Percentiles rank a stretch among this genome's conserved stretches.
These are phyloP conservation scores for Smittia aterrima DNA, from an alignment of 2,888 invertebrate species.

Conservation along the genomic window DNA sequence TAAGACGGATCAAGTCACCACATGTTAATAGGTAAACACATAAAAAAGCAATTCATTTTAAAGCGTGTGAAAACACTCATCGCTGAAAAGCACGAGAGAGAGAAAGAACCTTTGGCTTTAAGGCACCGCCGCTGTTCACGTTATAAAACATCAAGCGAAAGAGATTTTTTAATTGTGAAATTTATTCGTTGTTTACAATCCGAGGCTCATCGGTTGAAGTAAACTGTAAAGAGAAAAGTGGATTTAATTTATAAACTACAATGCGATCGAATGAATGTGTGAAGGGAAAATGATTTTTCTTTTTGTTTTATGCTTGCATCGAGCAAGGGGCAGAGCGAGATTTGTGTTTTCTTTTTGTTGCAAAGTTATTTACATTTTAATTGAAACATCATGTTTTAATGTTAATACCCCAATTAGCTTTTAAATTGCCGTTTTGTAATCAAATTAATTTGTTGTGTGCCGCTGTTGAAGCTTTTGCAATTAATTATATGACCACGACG, in stretches of 20 bases:
- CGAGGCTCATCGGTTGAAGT: constrained; percentile 22
- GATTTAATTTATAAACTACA: constrained; percentile 34
- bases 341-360: not conserved
- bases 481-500: constrained; percentile 39
- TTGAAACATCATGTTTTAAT: constrained; percentile 41
- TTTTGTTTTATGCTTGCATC: not conserved
- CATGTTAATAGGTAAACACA: not conserved
- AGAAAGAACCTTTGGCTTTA: not conserved
- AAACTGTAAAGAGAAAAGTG: constrained; percentile 21
- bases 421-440: constrained; percentile 40
- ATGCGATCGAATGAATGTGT: not conserved
- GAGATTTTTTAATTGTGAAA: constrained; percentile 25
- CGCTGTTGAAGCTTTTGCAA: constrained; percentile 27
- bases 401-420: constrained; percentile 40
- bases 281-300: not conserved
- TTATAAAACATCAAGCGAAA: not conserved
- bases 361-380: constrained; percentile 38
- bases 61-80: constrained; percentile 12
- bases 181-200: constrained; percentile 35
- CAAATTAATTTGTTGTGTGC: constrained; percentile 36
- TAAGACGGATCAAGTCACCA: constrained; percentile 14
- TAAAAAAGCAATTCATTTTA: not conserved
- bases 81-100: not conserved
- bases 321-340: not conserved
- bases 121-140: not conserved